Conservation (phyloP, 2,888 invertebrate genomes). For the Omphaloscelis lunosa region DNA sequence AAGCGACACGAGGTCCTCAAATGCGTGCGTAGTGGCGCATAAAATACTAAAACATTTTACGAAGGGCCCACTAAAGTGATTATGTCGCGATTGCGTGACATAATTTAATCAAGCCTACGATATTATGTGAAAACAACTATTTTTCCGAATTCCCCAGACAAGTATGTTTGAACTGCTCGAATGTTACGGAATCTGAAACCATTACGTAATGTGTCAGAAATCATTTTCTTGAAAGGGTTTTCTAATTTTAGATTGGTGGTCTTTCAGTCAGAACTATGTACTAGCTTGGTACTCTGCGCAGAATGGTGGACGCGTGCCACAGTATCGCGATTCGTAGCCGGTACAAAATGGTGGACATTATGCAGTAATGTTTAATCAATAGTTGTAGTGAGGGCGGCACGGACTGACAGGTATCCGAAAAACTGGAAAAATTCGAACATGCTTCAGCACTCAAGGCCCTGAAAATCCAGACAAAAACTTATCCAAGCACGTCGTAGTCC, state of each 20-base stretch:
- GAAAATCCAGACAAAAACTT: slow-evolving; percentile 6
- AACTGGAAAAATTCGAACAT: slow-evolving; percentile 48
- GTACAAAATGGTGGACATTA: slow-evolving; percentile 85
- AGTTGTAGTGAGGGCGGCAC: slow-evolving; percentile 70
- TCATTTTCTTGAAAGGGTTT: slow-evolving; percentile 34
- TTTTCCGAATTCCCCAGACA: slow-evolving; percentile 56
- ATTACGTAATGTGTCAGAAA: slow-evolving; percentile 53
- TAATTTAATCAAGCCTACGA: slow-evolving; percentile 66
- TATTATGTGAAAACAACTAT: slow-evolving; percentile 70
- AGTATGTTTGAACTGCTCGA: slow-evolving; percentile 48
- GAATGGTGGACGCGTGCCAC: slow-evolving; percentile 79
- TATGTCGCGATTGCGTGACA: slow-evolving; percentile 77
- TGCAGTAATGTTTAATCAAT: slow-evolving; percentile 84
- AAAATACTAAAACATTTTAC: slow-evolving; percentile 65
- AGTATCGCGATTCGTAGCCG: slow-evolving; percentile 69
- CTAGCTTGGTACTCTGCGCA: slow-evolving; percentile 63
- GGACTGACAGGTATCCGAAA: slow-evolving; percentile 55
- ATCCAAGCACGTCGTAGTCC: not conserved
- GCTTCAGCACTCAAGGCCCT: slow-evolving; percentile 33
- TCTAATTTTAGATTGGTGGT: slow-evolving; percentile 29
- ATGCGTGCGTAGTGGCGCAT: slow-evolving; percentile 58
- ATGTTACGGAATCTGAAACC: slow-evolving; percentile 41
- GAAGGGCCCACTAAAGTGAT: slow-evolving; percentile 70
- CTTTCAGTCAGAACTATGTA: slow-evolving; percentile 33
- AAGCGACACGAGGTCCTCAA: slow-evolving; percentile 42